Percentiles rank a stretch among this genome's conserved stretches.
phyloP scores from a whole-genome alignment of 2,113 vertebrate genomes.

The Callaeas wilsoni region DNA sequence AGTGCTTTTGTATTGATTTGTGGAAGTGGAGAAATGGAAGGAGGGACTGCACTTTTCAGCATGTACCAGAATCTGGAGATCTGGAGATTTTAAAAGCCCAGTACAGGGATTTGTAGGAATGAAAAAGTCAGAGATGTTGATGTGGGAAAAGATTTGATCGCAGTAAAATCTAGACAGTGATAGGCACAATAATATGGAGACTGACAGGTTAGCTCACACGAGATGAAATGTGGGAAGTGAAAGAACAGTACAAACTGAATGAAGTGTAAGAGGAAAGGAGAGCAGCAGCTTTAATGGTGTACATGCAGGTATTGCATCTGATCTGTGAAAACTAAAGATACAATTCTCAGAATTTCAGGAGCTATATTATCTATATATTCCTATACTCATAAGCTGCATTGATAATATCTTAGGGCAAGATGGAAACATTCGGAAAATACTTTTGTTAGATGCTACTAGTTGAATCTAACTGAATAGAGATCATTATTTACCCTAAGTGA shows the following conservation, averaged over 20 bases:
- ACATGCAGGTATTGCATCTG: neutral
- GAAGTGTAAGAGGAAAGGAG: neutral
- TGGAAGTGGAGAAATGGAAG: neutral
- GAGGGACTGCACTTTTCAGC: neutral
- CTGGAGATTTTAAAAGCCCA: neutral
- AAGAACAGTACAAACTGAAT: neutral
- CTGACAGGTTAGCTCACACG: neutral
- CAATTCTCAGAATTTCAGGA: neutral
- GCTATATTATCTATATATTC: neutral
- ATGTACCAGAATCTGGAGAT: neutral
- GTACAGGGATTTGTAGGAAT: neutral
- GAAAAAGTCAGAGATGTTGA: neutral
- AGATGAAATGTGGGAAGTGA: neutral
- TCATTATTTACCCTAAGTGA: neutral
- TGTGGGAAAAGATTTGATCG: neutral
- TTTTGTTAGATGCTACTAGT: neutral
- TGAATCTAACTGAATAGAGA: neutral
- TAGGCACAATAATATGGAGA: neutral
- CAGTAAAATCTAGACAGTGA: neutral
- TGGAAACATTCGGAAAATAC: neutral
- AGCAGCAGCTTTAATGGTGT: neutral
- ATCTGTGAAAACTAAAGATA: neutral
- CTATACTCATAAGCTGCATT: neutral
- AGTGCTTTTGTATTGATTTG: neutral
- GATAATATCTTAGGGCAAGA: neutral